Evolutionary conservation across 2,797 vertebrate species (phyloP), one percentile per base, ranked within the genome.

Genomic region (Crocodylus rhombifer): DNA sequence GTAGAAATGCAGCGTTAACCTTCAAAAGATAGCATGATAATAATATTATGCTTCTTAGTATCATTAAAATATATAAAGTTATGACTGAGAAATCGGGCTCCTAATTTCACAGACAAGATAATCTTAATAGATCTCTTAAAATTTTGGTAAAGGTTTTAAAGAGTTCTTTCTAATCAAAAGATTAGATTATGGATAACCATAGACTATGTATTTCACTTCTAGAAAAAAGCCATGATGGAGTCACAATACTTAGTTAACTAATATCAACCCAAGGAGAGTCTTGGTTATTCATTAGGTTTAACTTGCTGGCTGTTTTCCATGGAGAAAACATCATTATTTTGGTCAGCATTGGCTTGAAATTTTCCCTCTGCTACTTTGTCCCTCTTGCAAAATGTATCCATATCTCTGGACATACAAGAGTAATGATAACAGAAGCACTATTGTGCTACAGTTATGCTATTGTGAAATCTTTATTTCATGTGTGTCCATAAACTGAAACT

Each of bases 401-500:
- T 4, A 56, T 36, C 26, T 74, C 65, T 63, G 67, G 67, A 69
- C 65, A 79, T 20, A 18, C 2, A 62, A 74, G 17, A 28, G 14
- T 78, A 74, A 21, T 3, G 4, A 2, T 25, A 60, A 56, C 25
- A 51, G 42, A 67, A 42, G 5, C 14, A 51, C 42, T 42, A 42
- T 8, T 8, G 14, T 60, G 5, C 21, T 78, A 42, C 25, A 64
- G 64, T 67, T 18, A 67, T 85, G 65, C 6, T 28, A 17, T 4
- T 63, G 14, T 7, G 78, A 89, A 57, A 62, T 3, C 30, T 75
- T 1, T 33, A 28, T 20, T 8, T 51, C 25, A 14, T 20, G n/a
- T 1, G 0, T 57, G 21, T 6, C 21, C 57, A 13, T 18, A 75
- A n/a, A 61, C 2, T 42, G 2, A 4, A 78, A 56, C 26, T 30